phyloP scores from a whole-genome alignment of 2,113 vertebrate species.

The Rhagologus leucostigma region DNA sequence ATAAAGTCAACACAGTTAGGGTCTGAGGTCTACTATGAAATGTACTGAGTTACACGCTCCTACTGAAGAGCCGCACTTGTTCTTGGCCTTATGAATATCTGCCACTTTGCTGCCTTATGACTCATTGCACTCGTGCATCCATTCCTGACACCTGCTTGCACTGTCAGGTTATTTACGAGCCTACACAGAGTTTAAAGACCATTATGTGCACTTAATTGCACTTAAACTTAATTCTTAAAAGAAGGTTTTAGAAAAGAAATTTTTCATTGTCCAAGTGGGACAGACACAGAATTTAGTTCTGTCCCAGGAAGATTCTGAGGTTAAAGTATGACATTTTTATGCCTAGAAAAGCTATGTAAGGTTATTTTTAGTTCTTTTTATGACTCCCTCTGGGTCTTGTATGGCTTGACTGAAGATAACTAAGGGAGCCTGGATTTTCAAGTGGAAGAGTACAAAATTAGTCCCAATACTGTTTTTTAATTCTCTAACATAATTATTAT shows the following conservation, averaged over 20 bases:
- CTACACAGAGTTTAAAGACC: not conserved
- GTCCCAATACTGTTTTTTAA: conserved; percentile 44
- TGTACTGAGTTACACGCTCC: not conserved
- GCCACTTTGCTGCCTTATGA: not conserved
- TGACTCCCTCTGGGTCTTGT: conserved; percentile 27
- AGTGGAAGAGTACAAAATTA: conserved; percentile 41
- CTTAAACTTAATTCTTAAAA: not conserved
- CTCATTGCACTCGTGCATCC: rapidly evolving
- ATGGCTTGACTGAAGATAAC: conserved; percentile 38
- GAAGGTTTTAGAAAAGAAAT: not conserved
- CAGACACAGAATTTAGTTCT: not conserved
- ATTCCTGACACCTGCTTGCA: not conserved
- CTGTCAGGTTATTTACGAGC: not conserved
- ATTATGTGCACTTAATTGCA: not conserved
- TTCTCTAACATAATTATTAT: conserved; percentile 59
- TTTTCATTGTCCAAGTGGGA: not conserved
- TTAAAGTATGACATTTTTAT: conserved; percentile 25
- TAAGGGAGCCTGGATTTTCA: not conserved
- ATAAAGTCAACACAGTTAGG: not conserved
- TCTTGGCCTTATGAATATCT: not conserved
- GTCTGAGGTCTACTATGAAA: not conserved
- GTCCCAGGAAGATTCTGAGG: not conserved
- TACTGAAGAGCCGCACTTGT: not conserved
- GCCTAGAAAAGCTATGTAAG: not conserved
- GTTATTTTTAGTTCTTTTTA: conserved; percentile 49